Percentiles rank a stretch among this genome's conserved stretches.
Conservation (phyloP, 2,113 vertebrate genomes). For the Chauna torquata region DNA sequence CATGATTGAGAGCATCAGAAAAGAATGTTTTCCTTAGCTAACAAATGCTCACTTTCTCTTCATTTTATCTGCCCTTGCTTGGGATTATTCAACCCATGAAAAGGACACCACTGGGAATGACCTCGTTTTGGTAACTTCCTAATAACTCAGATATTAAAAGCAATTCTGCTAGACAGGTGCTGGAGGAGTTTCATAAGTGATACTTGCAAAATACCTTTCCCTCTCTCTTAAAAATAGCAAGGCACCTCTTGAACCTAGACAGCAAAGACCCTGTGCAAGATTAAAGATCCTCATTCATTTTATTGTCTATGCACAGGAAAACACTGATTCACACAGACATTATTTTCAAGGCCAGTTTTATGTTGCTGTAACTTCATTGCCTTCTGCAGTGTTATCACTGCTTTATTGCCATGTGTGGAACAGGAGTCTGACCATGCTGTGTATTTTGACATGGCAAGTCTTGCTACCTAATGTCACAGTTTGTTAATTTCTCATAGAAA, state of each 20-base stretch:
- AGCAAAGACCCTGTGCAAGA: background rate
- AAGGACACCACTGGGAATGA: background rate
- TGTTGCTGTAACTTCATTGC: background rate
- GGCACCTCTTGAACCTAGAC: background rate
- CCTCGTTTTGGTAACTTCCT: background rate
- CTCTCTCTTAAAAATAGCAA: background rate
- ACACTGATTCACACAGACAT: background rate
- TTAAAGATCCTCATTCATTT: background rate
- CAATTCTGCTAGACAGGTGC: background rate
- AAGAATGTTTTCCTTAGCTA: slow-evolving; percentile 14
- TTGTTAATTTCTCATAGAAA: background rate
- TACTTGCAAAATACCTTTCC: background rate
- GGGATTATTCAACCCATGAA: background rate
- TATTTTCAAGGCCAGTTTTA: background rate
- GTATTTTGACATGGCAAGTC: background rate
- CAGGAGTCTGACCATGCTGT: background rate
- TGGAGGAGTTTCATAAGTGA: background rate
- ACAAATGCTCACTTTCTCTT: background rate
- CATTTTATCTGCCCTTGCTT: background rate
- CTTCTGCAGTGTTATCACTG: background rate
- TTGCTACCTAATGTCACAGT: background rate
- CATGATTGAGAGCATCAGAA: background rate
- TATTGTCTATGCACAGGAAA: background rate
- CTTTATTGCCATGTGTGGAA: background rate
- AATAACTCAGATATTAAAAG: background rate